These are phyloP conservation scores for Formica selysi DNA, from an alignment of 1,140 invertebrate genomes.

Conservation along the genomic window DNA sequence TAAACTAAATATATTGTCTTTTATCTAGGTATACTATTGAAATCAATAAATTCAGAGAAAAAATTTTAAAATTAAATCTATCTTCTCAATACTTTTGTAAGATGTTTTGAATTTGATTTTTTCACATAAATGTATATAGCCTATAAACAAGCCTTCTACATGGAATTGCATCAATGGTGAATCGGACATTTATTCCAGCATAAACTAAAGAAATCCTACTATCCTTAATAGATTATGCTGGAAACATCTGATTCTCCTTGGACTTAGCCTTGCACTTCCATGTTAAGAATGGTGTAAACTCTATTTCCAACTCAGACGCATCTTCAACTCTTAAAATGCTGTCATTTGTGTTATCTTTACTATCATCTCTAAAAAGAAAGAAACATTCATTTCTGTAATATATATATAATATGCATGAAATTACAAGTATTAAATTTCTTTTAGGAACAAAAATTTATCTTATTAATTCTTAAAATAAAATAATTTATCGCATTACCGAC, in stretches of 20 bases:
- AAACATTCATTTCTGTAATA: background rate
- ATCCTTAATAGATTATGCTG: background rate
- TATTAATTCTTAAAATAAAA: background rate
- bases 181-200: no score
- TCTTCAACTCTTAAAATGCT: background rate
- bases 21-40: background rate
- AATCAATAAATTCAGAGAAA: background rate
- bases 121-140: background rate
- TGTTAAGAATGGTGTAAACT: constrained; percentile 59
- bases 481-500: background rate
- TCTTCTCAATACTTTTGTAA: background rate
- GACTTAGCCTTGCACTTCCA: constrained; percentile 54
- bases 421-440: background rate
- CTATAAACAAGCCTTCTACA: background rate
- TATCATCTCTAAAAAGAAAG: constrained; percentile 28
- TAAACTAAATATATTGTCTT: background rate
- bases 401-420: background rate
- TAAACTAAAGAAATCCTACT: background rate
- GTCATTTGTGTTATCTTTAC: background rate
- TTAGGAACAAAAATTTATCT: background rate
- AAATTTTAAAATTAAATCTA: background rate
- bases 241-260: background rate
- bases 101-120: background rate
- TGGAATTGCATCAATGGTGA: no score
- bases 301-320: constrained; percentile 17